Evolutionary conservation across 2,888 invertebrate species (phyloP).

Genomic region (Norana najaformis): DNA sequence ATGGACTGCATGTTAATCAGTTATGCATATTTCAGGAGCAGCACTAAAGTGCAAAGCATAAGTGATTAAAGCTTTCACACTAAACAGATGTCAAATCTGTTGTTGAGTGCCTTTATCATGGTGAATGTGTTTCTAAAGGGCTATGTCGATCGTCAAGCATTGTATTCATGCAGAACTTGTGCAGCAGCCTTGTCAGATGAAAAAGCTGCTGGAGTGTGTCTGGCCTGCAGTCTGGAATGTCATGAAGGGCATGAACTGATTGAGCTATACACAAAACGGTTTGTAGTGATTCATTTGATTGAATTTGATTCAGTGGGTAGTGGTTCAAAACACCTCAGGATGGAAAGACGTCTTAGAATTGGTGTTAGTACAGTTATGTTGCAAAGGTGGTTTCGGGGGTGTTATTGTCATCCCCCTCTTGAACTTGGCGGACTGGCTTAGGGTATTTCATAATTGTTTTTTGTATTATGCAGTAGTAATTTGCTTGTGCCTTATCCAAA

Average conservation of each 20-base stretch:
- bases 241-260: slow-evolving; percentile 93
- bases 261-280: slow-evolving; percentile 88
- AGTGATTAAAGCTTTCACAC: too few relatives aligned
- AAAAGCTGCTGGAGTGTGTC: slow-evolving; percentile 81
- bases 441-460: neutral
- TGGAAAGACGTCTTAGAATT: neutral
- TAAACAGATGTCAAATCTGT: too few relatives aligned
- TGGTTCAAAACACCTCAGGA: neutral
- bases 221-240: slow-evolving; percentile 90
- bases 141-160: slow-evolving; percentile 85
- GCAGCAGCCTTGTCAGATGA: slow-evolving; percentile 52
- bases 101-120: neutral
- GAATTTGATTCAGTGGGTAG: neutral
- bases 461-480: neutral
- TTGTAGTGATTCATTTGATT: slow-evolving; percentile 16
- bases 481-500: neutral
- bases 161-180: slow-evolving; percentile 93
- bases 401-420: too few relatives aligned
- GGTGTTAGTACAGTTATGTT: neutral
- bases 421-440: neutral
- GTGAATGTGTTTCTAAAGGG: slow-evolving; percentile 71
- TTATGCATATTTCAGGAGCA: too few relatives aligned
- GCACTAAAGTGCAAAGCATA: too few relatives aligned
- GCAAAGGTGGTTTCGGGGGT: neutral
- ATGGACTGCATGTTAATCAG: neutral